Evolutionary conservation across 2,113 vertebrate species (phyloP).

Genomic region (Myodes glareolus): DNA sequence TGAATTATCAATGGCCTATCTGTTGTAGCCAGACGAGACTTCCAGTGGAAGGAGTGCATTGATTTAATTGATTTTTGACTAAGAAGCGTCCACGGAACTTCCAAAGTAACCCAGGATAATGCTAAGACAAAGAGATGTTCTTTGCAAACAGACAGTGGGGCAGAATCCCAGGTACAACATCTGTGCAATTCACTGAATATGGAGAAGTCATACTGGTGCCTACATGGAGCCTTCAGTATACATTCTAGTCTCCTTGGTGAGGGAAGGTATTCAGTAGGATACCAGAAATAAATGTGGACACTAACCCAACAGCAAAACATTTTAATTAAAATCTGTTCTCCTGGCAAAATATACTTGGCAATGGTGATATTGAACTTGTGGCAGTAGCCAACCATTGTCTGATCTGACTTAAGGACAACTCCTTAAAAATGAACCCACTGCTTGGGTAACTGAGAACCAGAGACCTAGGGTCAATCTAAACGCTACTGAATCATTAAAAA

Average conservation of each 20-base stretch:
- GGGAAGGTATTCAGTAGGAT: background rate
- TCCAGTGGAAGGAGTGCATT: background rate
- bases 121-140: background rate
- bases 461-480: background rate
- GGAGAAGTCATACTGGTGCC: background rate
- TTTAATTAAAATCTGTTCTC: background rate
- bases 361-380: background rate
- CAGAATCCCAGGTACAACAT: background rate
- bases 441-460: background rate
- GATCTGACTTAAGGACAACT: too few relatives aligned
- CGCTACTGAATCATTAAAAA: background rate
- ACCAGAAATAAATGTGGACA: background rate
- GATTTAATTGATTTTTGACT: too few relatives aligned
- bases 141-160: background rate
- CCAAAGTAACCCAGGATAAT: background rate
- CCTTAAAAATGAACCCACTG: too few relatives aligned
- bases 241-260: background rate
- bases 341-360: background rate
- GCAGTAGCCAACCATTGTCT: too few relatives aligned
- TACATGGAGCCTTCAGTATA: background rate
- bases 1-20: background rate
- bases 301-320: background rate
- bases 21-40: background rate
- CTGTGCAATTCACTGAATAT: background rate
- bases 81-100: background rate